Evolutionary conservation across 2,888 invertebrate genomes (phyloP), one percentile per base, ranked within the genome.

Genomic region (Chorisops tibialis): DNA sequence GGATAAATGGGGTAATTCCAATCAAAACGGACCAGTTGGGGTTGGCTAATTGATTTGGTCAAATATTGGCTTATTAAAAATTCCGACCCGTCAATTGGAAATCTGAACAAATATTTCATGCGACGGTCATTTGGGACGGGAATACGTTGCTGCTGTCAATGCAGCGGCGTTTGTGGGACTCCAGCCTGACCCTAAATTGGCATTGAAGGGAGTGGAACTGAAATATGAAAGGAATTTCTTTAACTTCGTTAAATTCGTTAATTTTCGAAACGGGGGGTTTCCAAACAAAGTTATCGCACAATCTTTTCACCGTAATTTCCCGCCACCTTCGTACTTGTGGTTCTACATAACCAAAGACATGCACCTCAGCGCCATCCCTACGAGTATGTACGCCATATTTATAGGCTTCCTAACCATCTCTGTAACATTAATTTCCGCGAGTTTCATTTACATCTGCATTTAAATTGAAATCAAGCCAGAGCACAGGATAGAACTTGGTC

Each of bases 51-150:
- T 63, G 61, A 63, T 60, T 63, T 63, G 56, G 49, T 63, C 54
- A 63, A 63, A 63, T 63, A 63, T 63, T 63, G 60, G 63, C 52
- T 63, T 60, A 61, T 63, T 63, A 56, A 61, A 63, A 63, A 63
- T 63, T 63, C 63, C 56, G 45, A 50, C 43, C 45, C 54, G 60
- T 56, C 51, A 56, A 56, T 56, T 56, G 56, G 43, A 54, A 56
- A 30, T 14, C 35, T 18, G 30, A 39, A 56, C 45, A 30, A 24
- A 30, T 24, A 43, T 30, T 43, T n/a, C 12, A 30, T 16, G 43
- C 4, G 14, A 24, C 9, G 49, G 24, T 30, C 35, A n/a, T 35
- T 6, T 16, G 30, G 14, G 5, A 48, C 21, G 22, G 22, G 48
- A 11, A 4, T 12, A 48, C 19, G 24, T 48, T 22, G 19, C 14